Evolutionary conservation across 2,113 vertebrate species (phyloP).

Genomic region (Cettia cetti): DNA sequence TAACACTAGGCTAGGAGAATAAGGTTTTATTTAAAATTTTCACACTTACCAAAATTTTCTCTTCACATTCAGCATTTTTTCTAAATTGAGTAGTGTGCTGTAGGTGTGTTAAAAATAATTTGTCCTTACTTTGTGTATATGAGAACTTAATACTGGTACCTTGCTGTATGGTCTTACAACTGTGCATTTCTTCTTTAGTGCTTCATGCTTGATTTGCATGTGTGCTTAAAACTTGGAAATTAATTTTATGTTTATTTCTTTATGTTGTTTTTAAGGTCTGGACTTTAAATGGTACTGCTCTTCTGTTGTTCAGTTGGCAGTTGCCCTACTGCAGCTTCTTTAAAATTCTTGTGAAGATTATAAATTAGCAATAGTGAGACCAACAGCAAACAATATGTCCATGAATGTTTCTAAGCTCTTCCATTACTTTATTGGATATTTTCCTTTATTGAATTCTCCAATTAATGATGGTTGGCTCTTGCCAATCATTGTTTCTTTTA

Average conservation of each 20-base stretch:
- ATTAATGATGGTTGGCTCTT: not conserved
- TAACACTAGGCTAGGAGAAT: not conserved
- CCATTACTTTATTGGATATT: not conserved
- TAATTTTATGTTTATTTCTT: not conserved
- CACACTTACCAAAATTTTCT: not conserved
- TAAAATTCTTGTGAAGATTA: not conserved
- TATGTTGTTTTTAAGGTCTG: not conserved
- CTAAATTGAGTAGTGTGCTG: not conserved
- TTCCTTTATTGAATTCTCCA: not conserved
- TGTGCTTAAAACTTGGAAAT: not conserved
- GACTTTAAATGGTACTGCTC: not conserved
- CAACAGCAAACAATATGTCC: not conserved
- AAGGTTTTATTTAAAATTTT: not conserved
- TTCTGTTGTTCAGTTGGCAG: not conserved
- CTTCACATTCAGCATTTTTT: not conserved
- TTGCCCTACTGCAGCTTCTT: not conserved
- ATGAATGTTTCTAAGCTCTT: not conserved
- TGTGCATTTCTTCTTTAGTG: not conserved
- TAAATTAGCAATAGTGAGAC: not conserved
- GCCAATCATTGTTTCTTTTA: not conserved
- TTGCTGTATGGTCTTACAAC: not conserved
- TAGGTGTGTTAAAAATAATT: not conserved
- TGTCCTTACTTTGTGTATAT: not conserved
- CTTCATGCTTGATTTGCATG: not conserved
- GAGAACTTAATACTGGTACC: not conserved